Percentiles rank a stretch among this genome's conserved stretches.
These are phyloP conservation scores for Drosophila emarginata DNA, from an alignment of 2,888 invertebrate species.

Conservation along the genomic window DNA sequence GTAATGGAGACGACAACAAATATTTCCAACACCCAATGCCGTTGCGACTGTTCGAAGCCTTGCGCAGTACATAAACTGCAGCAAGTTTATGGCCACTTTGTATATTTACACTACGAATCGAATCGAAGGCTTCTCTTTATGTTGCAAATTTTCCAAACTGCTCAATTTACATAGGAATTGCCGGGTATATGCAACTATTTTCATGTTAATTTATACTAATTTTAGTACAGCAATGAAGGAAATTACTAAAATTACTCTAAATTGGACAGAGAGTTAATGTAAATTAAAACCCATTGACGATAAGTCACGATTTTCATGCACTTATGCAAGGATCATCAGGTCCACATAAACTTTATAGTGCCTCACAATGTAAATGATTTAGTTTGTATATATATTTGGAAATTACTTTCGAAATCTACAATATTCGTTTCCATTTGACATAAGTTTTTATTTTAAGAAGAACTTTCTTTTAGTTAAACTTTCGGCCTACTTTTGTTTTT, in stretches of 20 bases:
- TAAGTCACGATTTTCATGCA: too few relatives aligned
- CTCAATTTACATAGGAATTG: conserved; percentile 69
- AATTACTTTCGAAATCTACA: too few relatives aligned
- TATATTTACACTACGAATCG: conserved; percentile 57
- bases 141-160: conserved; percentile 37
- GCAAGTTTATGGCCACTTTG: conserved; percentile 70
- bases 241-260: conserved; percentile 40
- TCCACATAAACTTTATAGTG: too few relatives aligned
- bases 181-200: conserved; percentile 40
- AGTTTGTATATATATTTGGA: too few relatives aligned
- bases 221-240: conserved; percentile 29
- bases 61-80: conserved; percentile 63
- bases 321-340: background rate
- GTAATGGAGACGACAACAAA: conserved; percentile 44
- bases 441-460: too few relatives aligned
- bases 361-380: too few relatives aligned
- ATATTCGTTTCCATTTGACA: too few relatives aligned
- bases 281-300: background rate
- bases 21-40: conserved; percentile 9
- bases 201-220: conserved; percentile 66
- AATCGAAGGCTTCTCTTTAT: conserved; percentile 56
- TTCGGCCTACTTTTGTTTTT: too few relatives aligned
- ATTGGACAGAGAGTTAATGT: conserved; percentile 22
- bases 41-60: background rate
- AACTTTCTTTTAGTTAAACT: too few relatives aligned